A percentile compares a stretch with the other conserved stretches of the same genome.
phyloP scores from a whole-genome alignment of 2,797 vertebrate species.

The Gambusia yucatana region DNA sequence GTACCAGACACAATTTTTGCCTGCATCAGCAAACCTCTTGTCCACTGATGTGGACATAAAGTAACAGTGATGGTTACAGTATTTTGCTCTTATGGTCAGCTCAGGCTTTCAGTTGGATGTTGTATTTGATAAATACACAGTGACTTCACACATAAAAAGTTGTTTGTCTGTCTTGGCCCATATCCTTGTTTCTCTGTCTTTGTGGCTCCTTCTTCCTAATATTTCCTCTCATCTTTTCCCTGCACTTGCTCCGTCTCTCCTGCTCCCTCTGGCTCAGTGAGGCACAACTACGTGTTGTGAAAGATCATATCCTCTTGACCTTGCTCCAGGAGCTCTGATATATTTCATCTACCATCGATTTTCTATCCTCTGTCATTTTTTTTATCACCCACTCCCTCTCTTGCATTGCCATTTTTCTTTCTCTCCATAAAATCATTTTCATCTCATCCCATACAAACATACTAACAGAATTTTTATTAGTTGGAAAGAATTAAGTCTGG shows the following conservation, averaged over 20 bases:
- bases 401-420: conserved; percentile 68
- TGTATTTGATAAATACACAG: conserved; percentile 61
- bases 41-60: conserved; percentile 20
- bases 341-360: conserved; percentile 85
- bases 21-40: conserved; percentile 53
- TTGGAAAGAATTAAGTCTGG: conserved; percentile 32
- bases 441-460: conserved; percentile 77
- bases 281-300: conserved; percentile 73
- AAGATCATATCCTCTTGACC: conserved; percentile 85
- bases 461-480: conserved; percentile 78
- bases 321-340: conserved; percentile 82
- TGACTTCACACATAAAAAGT: conserved; percentile 53
- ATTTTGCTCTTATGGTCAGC: conserved; percentile 41
- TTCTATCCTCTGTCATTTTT: conserved; percentile 73
- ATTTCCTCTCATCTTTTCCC: conserved; percentile 32
- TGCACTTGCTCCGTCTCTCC: conserved; percentile 39
- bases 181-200: conserved; percentile 59
- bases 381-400: conserved; percentile 64
- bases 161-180: conserved; percentile 49
- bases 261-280: conserved; percentile 66
- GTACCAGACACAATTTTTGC: conserved; percentile 34
- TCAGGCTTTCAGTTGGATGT: conserved; percentile 42
- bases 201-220: conserved; percentile 18
- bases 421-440: conserved; percentile 78
- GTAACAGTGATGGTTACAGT: conserved; percentile 28